Evolutionary conservation across 2,888 invertebrate species (phyloP).

Genomic region (Mimachlamys varia): DNA sequence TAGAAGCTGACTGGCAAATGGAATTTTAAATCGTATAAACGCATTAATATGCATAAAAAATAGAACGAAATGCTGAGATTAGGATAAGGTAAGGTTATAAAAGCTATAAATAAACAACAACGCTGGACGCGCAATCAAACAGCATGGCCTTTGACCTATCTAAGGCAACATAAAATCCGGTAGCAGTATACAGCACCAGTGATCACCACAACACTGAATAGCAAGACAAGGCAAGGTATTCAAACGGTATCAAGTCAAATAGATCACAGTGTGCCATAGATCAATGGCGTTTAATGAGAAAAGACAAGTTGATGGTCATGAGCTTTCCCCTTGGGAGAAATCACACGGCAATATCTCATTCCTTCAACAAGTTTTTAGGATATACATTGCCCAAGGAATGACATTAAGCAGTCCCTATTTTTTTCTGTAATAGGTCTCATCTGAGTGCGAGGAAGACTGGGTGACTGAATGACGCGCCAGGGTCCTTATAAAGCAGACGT

Average conservation of each 20-base stretch:
- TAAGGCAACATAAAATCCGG: not conserved
- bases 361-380: not conserved
- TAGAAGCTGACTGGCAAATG: no score
- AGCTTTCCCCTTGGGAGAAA: not conserved
- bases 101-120: not conserved
- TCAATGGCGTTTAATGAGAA: not conserved
- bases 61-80: not conserved
- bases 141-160: not conserved
- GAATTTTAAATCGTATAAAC: no score
- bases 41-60: not conserved
- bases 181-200: not conserved
- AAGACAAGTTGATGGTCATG: constrained; percentile 3
- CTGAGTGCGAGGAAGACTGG: not conserved
- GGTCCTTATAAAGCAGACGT: not conserved
- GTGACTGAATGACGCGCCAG: not conserved
- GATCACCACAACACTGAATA: not conserved
- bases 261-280: not conserved
- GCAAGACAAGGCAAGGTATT: no score
- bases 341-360: not conserved
- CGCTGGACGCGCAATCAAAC: not conserved
- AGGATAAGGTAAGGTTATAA: not conserved
- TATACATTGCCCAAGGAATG: not conserved
- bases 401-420: not conserved
- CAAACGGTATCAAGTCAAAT: no score
- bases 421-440: not conserved